These are phyloP conservation scores for Gallinago solitaria DNA, from an alignment of 2,797 vertebrate species.

Conservation along the genomic window DNA sequence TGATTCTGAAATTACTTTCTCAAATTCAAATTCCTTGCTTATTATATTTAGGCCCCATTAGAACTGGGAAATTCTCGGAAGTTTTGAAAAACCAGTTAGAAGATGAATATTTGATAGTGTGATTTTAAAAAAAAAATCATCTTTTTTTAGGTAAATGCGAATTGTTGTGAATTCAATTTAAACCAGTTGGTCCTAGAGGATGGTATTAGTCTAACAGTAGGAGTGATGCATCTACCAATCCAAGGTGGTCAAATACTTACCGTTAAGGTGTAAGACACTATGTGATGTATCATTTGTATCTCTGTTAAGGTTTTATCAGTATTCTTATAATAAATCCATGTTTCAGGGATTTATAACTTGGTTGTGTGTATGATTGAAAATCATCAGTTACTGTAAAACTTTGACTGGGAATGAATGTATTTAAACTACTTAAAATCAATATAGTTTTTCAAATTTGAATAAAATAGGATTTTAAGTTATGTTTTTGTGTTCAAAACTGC, in stretches of 20 bases:
- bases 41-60: not conserved
- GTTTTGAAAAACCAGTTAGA: not conserved
- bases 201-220: slow-evolving; percentile 35
- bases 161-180: slow-evolving; percentile 23
- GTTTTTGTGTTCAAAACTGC: slow-evolving; percentile 11
- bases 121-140: not conserved
- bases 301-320: slow-evolving; percentile 70
- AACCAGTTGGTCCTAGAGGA: slow-evolving; percentile 15
- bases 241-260: slow-evolving; percentile 16
- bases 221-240: slow-evolving; percentile 14
- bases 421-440: slow-evolving; percentile 38
- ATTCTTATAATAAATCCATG: slow-evolving; percentile 65
- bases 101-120: not conserved
- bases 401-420: slow-evolving; percentile 45
- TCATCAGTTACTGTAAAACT: slow-evolving; percentile 44
- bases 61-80: not conserved
- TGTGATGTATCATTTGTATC: slow-evolving; percentile 55
- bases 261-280: slow-evolving; percentile 21
- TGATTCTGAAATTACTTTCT: not conserved
- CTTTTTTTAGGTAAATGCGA: not conserved
- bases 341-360: slow-evolving; percentile 64
- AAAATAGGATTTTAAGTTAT: slow-evolving; percentile 31
- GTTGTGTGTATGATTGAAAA: slow-evolving; percentile 38
- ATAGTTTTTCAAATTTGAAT: slow-evolving; percentile 38
- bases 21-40: not conserved